A percentile compares a stretch with the other conserved stretches of the same genome.
Conservation (phyloP, 2,113 vertebrate species). For the Nanorana parkeri region DNA sequence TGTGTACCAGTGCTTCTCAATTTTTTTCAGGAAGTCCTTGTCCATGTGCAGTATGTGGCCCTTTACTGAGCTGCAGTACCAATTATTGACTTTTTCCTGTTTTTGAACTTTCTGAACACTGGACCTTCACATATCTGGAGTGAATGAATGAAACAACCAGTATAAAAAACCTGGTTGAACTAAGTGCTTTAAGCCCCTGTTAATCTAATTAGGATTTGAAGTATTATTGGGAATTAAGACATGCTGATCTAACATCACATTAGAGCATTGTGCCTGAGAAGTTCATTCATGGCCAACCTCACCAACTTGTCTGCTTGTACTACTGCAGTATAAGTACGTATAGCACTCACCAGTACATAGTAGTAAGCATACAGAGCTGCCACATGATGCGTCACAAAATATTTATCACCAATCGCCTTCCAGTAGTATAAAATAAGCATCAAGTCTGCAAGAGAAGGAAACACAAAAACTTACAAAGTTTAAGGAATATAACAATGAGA, state of each 20-base stretch:
- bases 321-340: slow-evolving; percentile 69
- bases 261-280: slow-evolving; percentile 23
- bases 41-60: too few relatives aligned
- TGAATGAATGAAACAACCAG: neutral
- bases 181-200: neutral
- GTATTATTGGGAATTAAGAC: slow-evolving; percentile 4
- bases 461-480: slow-evolving; percentile 23
- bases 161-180: neutral
- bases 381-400: slow-evolving; percentile 93
- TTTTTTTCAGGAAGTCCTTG: too few relatives aligned
- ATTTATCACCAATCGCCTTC: slow-evolving; percentile 95
- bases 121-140: neutral
- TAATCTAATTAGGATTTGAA: slow-evolving; percentile 31
- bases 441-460: slow-evolving; percentile 84
- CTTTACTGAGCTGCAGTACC: too few relatives aligned
- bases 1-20: too few relatives aligned
- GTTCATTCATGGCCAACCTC: slow-evolving; percentile 72
- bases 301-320: slow-evolving; percentile 73
- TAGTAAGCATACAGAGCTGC: slow-evolving; percentile 91
- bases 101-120: neutral
- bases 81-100: too few relatives aligned
- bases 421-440: slow-evolving; percentile 94
- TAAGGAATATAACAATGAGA: neutral
- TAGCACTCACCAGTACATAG: slow-evolving; percentile 94
- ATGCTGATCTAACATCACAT: neutral